Percentiles rank a stretch among this genome's conserved stretches.
These are phyloP conservation scores for Conomelus anceps DNA, from an alignment of 2,888 invertebrate genomes.

Conservation along the genomic window DNA sequence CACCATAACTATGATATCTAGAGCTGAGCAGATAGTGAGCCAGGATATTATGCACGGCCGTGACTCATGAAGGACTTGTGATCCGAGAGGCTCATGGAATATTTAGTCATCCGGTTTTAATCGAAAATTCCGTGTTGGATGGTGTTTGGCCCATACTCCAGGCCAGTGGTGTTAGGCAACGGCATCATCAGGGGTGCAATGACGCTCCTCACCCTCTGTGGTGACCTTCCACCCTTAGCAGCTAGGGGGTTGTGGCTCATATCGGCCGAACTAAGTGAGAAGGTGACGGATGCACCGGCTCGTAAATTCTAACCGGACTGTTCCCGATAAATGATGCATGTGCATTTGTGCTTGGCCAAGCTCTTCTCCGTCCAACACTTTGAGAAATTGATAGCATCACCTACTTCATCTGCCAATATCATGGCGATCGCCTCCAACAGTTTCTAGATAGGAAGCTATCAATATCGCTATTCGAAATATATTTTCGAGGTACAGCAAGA, in stretches of 20 bases:
- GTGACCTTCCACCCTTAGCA: not conserved
- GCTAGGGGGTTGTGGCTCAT: not conserved
- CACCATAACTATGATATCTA: no score
- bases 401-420: no score
- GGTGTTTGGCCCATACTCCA: not conserved
- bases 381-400: not conserved
- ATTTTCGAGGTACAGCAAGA: no score
- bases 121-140: not conserved
- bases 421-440: not conserved
- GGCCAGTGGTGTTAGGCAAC: no score
- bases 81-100: not conserved
- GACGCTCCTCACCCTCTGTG: not conserved
- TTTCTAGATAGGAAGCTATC: not conserved
- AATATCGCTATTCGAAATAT: no score
- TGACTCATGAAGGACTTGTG: not conserved
- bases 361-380: not conserved
- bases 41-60: not conserved
- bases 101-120: not conserved
- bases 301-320: not conserved
- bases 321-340: not conserved
- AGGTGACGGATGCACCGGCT: not conserved
- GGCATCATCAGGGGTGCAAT: not conserved
- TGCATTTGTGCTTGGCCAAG: not conserved
- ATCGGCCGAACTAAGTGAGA: no score
- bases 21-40: not conserved